phyloP scores from a whole-genome alignment of 1,140 invertebrate species.

The Cydia splendana region DNA sequence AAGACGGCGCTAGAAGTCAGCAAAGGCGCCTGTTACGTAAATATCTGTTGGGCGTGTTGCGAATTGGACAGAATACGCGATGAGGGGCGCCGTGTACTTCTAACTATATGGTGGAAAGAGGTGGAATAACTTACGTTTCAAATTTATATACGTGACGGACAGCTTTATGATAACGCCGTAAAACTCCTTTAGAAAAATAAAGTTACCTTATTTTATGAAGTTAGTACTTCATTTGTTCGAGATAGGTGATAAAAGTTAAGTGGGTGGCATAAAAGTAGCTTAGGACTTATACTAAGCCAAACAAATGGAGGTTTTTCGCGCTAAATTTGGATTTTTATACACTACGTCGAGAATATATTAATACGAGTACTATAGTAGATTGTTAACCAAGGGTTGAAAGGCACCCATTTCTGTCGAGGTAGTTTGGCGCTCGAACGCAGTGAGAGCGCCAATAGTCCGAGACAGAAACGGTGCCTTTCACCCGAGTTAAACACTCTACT shows the following conservation, averaged over 20 bases:
- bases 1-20: conserved; percentile 67
- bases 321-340: neutral
- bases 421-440: too few species aligned
- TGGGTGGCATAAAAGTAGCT: conserved; percentile 16
- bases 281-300: conserved; percentile 14
- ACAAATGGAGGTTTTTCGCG: neutral
- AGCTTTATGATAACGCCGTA: conserved; percentile 33
- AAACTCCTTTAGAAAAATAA: conserved; percentile 5
- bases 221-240: conserved; percentile 10
- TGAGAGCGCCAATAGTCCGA: too few species aligned
- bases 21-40: conserved; percentile 74
- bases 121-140: conserved; percentile 49
- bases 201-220: neutral
- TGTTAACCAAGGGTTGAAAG: too few species aligned
- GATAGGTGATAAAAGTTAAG: conserved; percentile 19
- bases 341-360: conserved; percentile 8
- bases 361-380: too few species aligned
- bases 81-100: conserved; percentile 67
- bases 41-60: conserved; percentile 75
- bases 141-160: conserved; percentile 41
- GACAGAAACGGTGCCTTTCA: too few species aligned
- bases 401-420: too few species aligned
- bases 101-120: conserved; percentile 60
- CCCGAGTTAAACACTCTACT: too few species aligned
- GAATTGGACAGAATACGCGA: conserved; percentile 76